These are phyloP conservation scores for Plumapathes pennacea DNA, from an alignment of 92 coral and sea anemone species.

Conservation along the genomic window DNA sequence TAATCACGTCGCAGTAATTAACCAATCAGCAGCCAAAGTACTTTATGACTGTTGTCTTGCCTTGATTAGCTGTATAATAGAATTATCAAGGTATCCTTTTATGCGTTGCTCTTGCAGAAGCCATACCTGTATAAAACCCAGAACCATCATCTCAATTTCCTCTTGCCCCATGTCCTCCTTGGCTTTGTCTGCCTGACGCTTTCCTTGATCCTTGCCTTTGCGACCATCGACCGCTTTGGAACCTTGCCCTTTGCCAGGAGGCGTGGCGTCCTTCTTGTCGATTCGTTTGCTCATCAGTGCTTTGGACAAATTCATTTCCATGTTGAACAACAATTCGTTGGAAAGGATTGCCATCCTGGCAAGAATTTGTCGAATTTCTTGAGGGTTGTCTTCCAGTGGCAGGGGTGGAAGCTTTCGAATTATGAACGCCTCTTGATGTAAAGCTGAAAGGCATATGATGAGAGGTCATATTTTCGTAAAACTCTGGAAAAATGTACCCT, in stretches of 20 bases:
- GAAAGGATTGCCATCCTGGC: conserved; percentile 91
- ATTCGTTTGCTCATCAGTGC: conserved; percentile 87
- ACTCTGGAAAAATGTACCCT: too few species aligned
- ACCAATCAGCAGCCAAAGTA: too few species aligned
- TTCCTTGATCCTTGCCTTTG: conserved; percentile 54
- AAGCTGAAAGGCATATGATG: conserved; percentile 22
- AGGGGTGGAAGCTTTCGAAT: conserved; percentile 74
- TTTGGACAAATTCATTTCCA: conserved; percentile 83
- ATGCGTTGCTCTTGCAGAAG: too few species aligned
- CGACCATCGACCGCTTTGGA: conserved; percentile 9
- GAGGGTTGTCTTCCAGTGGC: conserved; percentile 81
- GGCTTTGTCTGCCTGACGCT: conserved; percentile 59
- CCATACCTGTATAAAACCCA: conserved; percentile 74
- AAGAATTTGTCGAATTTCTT: conserved; percentile 75
- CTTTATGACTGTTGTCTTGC: too few species aligned
- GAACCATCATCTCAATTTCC: conserved; percentile 53
- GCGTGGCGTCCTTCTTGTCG: conserved; percentile 80
- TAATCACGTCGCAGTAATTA: too few species aligned
- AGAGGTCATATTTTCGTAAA: too few species aligned
- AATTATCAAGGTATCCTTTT: too few species aligned
- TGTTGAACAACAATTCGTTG: conserved; percentile 80
- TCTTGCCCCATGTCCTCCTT: conserved; percentile 57
- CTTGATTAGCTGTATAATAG: too few species aligned
- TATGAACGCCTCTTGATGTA: conserved; percentile 72
- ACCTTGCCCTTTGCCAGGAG: too few species aligned